Evolutionary conservation across 2,888 invertebrate species (phyloP).

Genomic region (Cyclophora punctaria): DNA sequence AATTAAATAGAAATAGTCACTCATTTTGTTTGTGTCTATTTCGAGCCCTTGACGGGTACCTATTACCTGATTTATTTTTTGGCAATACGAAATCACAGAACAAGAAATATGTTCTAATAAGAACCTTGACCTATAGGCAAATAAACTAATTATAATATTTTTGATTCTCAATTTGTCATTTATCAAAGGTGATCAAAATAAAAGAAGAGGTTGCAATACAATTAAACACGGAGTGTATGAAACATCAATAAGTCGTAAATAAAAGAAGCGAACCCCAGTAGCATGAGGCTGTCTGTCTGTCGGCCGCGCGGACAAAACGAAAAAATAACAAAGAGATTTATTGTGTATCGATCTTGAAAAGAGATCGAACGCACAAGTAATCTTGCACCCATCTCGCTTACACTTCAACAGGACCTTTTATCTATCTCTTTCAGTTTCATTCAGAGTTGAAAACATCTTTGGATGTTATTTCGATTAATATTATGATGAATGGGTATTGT

Average conservation of each 20-base stretch:
- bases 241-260: slow-evolving; percentile 6
- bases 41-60: no score
- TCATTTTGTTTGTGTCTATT: no score
- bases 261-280: slow-evolving; percentile 39
- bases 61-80: no score
- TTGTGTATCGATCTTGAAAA: slow-evolving; percentile 60
- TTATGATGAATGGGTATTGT: slow-evolving; percentile 56
- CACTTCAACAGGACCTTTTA: slow-evolving; percentile 7
- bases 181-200: no score
- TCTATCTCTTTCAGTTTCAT: slow-evolving; percentile 37
- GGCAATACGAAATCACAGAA: no score
- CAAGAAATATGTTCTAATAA: no score
- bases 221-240: background rate
- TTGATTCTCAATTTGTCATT: no score
- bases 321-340: slow-evolving; percentile 51
- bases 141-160: no score
- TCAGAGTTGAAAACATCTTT: slow-evolving; percentile 39
- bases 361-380: slow-evolving; percentile 50
- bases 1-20: background rate
- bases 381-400: slow-evolving; percentile 27
- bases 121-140: no score
- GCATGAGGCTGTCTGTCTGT: slow-evolving; percentile 45
- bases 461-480: slow-evolving; percentile 54
- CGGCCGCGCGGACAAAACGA: slow-evolving; percentile 30
- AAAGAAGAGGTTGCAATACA: no score